phyloP scores from a whole-genome alignment of 2,797 vertebrate species.

The Denticeps clupeoides region DNA sequence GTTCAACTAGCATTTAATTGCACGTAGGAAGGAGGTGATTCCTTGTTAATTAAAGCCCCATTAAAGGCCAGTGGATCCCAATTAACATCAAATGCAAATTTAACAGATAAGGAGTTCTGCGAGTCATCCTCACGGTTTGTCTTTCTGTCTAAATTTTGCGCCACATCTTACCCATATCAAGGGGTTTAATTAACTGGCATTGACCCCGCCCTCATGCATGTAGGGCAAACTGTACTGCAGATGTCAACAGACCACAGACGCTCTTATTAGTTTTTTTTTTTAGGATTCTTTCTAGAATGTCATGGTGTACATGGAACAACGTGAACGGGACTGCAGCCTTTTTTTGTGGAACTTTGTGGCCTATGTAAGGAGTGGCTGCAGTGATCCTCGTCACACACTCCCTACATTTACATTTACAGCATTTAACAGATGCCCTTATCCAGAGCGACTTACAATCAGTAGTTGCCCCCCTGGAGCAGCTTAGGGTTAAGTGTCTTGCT shows the following conservation, averaged over 20 bases:
- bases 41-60: slow-evolving; percentile 41
- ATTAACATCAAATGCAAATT: slow-evolving; percentile 36
- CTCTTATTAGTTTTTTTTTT: too few relatives aligned
- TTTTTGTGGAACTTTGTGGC: too few relatives aligned
- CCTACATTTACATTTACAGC: too few relatives aligned
- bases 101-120: slow-evolving; percentile 30
- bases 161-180: slow-evolving; percentile 28
- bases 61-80: slow-evolving; percentile 30
- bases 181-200: slow-evolving; percentile 28
- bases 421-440: too few relatives aligned
- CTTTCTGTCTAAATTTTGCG: background rate
- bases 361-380: background rate
- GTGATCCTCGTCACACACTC: background rate
- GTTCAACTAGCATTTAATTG: slow-evolving; percentile 55
- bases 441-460: too few relatives aligned
- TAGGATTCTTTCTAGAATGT: too few relatives aligned
- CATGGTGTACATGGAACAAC: too few relatives aligned
- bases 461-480: too few relatives aligned
- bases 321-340: too few relatives aligned
- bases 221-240: slow-evolving; percentile 20
- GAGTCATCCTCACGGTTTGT: slow-evolving; percentile 17
- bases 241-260: too few relatives aligned
- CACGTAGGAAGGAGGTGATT: slow-evolving; percentile 39
- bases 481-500: too few relatives aligned
- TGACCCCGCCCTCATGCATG: slow-evolving; percentile 22